Conservation (phyloP, 2,113 vertebrate species). For the Nannobrachium achirus region DNA sequence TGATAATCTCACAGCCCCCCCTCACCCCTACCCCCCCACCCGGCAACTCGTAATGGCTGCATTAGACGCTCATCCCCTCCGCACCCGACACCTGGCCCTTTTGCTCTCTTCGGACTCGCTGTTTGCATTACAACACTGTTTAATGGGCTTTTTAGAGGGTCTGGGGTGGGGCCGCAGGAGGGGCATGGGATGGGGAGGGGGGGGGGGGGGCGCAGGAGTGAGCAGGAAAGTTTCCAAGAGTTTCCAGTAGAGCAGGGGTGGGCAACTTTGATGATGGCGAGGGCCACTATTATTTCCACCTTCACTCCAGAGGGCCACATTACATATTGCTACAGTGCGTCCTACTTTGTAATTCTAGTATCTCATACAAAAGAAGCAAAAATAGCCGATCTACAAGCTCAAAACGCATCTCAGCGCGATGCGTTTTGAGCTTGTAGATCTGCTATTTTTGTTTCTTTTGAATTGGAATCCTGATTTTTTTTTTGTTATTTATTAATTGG, state of each 20-base stretch:
- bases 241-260: constrained; percentile 78
- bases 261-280: too few species aligned
- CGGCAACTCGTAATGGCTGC: constrained; percentile 79
- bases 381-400: too few species aligned
- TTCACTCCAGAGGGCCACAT: too few species aligned
- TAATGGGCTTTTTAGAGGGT: constrained; percentile 79
- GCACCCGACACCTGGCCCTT: constrained; percentile 79
- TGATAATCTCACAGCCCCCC: constrained; percentile 76
- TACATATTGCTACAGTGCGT: too few species aligned
- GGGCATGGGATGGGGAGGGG: constrained; percentile 9
- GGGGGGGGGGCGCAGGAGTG: constrained; percentile 10
- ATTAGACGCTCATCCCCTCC: constrained; percentile 79
- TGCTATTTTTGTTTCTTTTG: too few species aligned
- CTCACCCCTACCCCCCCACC: constrained; percentile 57
- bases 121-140: constrained; percentile 82
- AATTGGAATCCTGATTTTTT: too few species aligned
- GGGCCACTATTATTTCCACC: too few species aligned
- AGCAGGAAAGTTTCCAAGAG: constrained; percentile 77
- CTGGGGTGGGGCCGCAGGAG: constrained; percentile 14
- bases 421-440: too few species aligned
- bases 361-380: too few species aligned
- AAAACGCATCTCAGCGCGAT: too few species aligned
- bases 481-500: too few species aligned
- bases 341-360: too few species aligned
- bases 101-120: constrained; percentile 73